phyloP scores from a whole-genome alignment of 2,113 vertebrate species.

The Corythaeola cristata region DNA sequence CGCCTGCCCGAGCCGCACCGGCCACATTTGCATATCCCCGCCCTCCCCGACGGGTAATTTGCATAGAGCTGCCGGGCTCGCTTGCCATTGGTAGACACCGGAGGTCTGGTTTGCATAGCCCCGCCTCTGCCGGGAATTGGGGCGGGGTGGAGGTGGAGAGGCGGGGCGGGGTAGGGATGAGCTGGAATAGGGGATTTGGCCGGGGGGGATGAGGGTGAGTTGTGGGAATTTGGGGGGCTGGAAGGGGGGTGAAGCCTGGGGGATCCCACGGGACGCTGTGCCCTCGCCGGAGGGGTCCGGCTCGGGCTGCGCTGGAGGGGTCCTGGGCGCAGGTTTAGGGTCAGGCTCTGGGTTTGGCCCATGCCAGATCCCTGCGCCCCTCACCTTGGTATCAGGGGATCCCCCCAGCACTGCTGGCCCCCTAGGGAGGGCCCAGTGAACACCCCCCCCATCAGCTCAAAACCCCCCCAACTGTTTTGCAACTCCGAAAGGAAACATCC shows the following conservation, averaged over 20 bases:
- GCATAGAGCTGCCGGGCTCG: not conserved
- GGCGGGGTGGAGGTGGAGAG: not conserved
- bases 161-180: not conserved
- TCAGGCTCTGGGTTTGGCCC: not conserved
- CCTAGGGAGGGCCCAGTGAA: too few relatives aligned
- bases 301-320: not conserved
- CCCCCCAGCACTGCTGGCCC: not conserved
- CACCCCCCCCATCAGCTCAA: not conserved
- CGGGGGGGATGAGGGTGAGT: too few relatives aligned
- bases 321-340: not conserved
- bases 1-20: not conserved
- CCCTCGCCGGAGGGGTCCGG: rapidly evolving
- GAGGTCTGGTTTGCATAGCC: not conserved
- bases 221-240: not conserved
- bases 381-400: not conserved
- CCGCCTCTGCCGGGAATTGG: not conserved
- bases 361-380: too few relatives aligned
- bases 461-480: rapidly evolving
- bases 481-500: not conserved
- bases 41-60: rapidly evolving
- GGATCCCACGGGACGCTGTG: too few relatives aligned
- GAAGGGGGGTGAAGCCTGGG: too few relatives aligned
- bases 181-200: too few relatives aligned
- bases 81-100: rapidly evolving
- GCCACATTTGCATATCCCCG: not conserved